Evolutionary conservation across 2,888 invertebrate species (phyloP), one percentile per base, ranked within the genome.

Genomic region (Athalia circularis): DNA sequence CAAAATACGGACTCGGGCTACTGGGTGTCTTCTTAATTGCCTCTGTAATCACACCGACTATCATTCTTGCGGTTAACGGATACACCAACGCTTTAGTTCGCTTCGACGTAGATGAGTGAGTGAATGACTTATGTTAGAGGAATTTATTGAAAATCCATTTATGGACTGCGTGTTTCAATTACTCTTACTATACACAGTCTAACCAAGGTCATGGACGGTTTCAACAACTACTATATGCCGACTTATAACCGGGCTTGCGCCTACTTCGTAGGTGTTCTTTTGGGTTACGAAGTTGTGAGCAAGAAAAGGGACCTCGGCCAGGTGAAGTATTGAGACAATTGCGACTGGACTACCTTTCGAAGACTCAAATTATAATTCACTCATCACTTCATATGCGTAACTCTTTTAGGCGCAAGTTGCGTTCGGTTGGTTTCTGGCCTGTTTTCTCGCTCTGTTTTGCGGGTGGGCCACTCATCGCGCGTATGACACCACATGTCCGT

Each of bases 31-130:
- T 61, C 0, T 85, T 89, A 43, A 54, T 86, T 47, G 76, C 85
- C 9, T 90, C 91, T 3, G 81, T 91, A 79, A 7, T 85, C 47
- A 88, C 59, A 67, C 90, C 83, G 79, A 87, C 79, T 80, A 86
- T 80, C 4, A 87, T 91, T 81, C 89, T 91, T 43, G 91, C 88
- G 72, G 5, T 61, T 3, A 62, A 75, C 11, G 11, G 43, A 4
- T 62, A 43, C n/a, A 3, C 62, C 8, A 75, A 62, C 15, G 59
- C 59, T 11, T 47, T 5, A 29, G 4, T 72, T 0, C 13, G 15
- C 59, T 8, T 72, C 4, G 72, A 45, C 11, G 48, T 8, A 29
- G 29, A 29, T 45, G 15, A 13, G 68, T 54, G 52, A 29, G 54
- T 54, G 48, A 15, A 9, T 8, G 9, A 11, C 29, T 43, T 43